These are phyloP conservation scores for Trachelus troglodyta DNA, from an alignment of 2,888 invertebrate species.

Conservation along the genomic window DNA sequence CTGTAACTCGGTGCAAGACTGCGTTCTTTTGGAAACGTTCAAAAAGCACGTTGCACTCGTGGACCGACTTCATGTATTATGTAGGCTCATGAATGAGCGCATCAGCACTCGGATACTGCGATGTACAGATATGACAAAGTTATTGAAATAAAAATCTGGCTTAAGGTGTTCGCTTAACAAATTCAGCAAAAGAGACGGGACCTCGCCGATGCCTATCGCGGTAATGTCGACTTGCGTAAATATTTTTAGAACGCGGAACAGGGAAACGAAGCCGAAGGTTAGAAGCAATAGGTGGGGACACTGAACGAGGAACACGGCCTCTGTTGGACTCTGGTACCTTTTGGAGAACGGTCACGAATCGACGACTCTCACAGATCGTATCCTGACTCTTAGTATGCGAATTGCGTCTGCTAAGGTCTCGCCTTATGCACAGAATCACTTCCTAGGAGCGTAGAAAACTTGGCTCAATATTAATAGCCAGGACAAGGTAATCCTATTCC, in stretches of 20 bases:
- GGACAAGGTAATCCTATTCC: neutral
- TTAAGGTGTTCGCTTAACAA: neutral
- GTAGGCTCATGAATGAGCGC: too few species aligned
- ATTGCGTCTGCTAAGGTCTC: constrained; percentile 35
- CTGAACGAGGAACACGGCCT: constrained; percentile 32
- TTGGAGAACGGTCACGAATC: constrained; percentile 41
- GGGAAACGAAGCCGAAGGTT: constrained; percentile 46
- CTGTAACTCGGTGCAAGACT: too few species aligned
- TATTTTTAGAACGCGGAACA: constrained; percentile 51
- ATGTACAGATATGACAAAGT: neutral
- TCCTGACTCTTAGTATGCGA: constrained; percentile 34
- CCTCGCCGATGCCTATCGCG: constrained; percentile 1
- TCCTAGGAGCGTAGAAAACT: constrained; percentile 30
- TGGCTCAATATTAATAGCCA: constrained; percentile 9
- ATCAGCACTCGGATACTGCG: neutral
- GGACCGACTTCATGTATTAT: too few species aligned
- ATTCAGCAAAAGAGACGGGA: neutral
- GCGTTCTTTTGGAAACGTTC: too few species aligned
- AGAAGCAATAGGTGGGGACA: constrained; percentile 24
- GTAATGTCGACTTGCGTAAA: constrained; percentile 25
- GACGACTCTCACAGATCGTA: constrained; percentile 21
- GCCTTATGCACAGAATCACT: constrained; percentile 28
- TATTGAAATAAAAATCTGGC: neutral
- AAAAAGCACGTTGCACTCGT: too few species aligned
- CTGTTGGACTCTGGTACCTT: constrained; percentile 30